These are phyloP conservation scores for Microplitis deprimator DNA, from an alignment of 2,888 invertebrate species.

Conservation along the genomic window DNA sequence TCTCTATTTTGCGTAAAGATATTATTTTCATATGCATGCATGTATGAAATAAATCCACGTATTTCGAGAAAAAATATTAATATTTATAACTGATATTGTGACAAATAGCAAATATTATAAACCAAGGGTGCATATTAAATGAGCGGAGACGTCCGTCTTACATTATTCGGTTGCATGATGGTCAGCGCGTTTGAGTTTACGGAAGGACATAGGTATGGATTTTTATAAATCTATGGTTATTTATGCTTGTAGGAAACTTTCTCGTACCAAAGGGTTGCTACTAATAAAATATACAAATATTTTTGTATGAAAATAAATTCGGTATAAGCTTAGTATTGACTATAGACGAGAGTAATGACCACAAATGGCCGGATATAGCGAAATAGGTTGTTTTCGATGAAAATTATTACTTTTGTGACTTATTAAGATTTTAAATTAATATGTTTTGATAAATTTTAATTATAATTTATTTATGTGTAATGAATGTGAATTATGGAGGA, in stretches of 20 bases:
- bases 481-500: too few species aligned
- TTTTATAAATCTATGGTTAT: neutral
- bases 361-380: neutral
- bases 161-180: neutral
- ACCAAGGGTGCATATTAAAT: neutral
- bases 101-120: neutral
- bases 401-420: too few species aligned
- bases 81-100: neutral
- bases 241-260: neutral
- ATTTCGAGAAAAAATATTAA: neutral
- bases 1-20: neutral
- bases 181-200: neutral
- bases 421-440: too few species aligned
- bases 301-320: neutral
- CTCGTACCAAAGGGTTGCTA: neutral
- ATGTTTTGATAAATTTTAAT: too few species aligned
- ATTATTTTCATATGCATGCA: neutral
- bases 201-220: neutral
- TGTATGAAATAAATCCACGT: neutral
- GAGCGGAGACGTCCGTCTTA: neutral
- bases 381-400: neutral
- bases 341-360: neutral
- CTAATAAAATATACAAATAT: neutral
- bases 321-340: neutral
- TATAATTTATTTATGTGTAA: too few species aligned